Evolutionary conservation across 1,140 invertebrate genomes (phyloP).

Genomic region (Cherax destructor): DNA sequence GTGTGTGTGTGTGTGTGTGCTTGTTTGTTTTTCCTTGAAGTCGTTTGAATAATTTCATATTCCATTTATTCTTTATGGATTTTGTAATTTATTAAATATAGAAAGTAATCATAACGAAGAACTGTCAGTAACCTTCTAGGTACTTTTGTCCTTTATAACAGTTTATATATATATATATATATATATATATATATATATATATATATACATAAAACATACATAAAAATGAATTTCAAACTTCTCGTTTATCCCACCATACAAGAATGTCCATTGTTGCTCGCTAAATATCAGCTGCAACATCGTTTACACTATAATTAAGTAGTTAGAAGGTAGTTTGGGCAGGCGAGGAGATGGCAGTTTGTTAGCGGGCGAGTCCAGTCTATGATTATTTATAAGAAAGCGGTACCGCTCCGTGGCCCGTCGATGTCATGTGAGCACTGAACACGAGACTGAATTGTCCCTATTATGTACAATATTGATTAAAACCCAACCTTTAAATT

Average conservation of each 20-base stretch:
- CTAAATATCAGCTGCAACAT: constrained; percentile 52
- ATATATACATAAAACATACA: no score
- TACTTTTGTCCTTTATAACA: not conserved
- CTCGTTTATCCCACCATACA: constrained; percentile 2
- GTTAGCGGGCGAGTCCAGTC: constrained; percentile 48
- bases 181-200: not conserved
- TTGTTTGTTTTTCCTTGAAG: no score
- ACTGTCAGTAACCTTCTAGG: no score
- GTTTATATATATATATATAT: no score
- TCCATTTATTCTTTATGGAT: no score
- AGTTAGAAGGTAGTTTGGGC: constrained; percentile 65
- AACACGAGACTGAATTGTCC: not conserved
- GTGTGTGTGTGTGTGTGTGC: no score
- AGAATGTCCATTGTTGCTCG: constrained; percentile 13
- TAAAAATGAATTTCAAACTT: no score
- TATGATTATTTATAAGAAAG: constrained; percentile 63
- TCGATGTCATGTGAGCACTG: not conserved
- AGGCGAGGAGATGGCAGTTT: constrained; percentile 59
- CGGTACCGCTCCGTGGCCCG: not conserved
- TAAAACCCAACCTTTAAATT: no score
- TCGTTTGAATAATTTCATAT: no score
- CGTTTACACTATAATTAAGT: constrained; percentile 64
- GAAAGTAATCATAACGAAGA: no score
- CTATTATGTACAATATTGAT: not conserved
- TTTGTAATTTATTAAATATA: no score